Percentiles rank a stretch among this genome's conserved stretches.
These are phyloP conservation scores for Myiagra hebetior DNA, from an alignment of 2,113 vertebrate genomes.

Conservation along the genomic window DNA sequence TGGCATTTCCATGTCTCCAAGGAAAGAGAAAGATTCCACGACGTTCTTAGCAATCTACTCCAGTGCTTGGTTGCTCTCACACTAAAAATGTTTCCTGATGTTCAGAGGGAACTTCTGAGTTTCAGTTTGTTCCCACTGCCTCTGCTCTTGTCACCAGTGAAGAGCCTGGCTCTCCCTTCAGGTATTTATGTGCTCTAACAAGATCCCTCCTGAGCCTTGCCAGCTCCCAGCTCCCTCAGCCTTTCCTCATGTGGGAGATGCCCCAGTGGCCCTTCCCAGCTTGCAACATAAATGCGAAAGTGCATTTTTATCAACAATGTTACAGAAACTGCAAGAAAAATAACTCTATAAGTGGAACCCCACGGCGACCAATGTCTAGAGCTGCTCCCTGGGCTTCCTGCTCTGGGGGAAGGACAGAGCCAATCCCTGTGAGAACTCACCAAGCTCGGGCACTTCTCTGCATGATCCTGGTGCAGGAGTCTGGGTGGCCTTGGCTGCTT, in stretches of 20 bases:
- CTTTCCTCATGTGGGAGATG: background rate
- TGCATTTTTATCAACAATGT: background rate
- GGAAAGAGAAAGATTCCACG: background rate
- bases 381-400: background rate
- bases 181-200: background rate
- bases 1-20: background rate
- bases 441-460: background rate
- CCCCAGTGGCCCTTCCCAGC: background rate
- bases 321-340: background rate
- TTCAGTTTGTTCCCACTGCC: background rate
- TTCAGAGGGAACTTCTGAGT: background rate
- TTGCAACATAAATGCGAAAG: background rate
- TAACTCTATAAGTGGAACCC: background rate
- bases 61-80: background rate
- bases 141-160: background rate
- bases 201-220: background rate
- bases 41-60: background rate
- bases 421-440: background rate
- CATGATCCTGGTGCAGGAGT: background rate
- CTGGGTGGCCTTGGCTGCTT: background rate
- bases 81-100: background rate
- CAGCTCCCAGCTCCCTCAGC: background rate
- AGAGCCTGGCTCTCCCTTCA: background rate
- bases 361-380: background rate
- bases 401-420: background rate